These are phyloP conservation scores for Rutilus rutilus DNA, from an alignment of 2,113 vertebrate species.

Conservation along the genomic window DNA sequence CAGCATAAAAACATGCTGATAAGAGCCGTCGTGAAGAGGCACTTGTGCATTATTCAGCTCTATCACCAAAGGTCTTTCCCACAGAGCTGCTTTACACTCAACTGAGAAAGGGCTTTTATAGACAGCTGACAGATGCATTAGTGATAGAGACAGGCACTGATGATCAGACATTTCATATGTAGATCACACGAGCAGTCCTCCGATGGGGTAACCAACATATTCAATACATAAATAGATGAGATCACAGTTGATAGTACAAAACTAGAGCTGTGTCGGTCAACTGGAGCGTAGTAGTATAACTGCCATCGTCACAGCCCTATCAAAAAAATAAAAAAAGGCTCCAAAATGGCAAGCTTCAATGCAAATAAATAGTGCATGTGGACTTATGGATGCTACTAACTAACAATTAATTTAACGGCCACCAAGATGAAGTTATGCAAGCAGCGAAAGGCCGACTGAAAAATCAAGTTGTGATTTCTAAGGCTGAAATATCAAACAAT, in stretches of 20 bases:
- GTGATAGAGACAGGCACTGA: background rate
- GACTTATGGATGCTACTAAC: too few relatives aligned
- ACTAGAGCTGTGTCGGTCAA: background rate
- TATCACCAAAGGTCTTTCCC: slow-evolving; percentile 26
- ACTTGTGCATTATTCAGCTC: slow-evolving; percentile 54
- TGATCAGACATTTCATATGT: background rate
- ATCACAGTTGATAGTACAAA: background rate
- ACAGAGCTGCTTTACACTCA: slow-evolving; percentile 9
- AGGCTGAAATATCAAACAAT: too few relatives aligned
- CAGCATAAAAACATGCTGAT: slow-evolving; percentile 31
- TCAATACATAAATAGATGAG: background rate
- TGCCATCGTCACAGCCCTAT: too few relatives aligned
- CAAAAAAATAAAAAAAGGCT: background rate
- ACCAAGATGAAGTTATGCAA: too few relatives aligned
- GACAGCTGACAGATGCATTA: background rate
- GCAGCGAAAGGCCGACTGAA: too few relatives aligned
- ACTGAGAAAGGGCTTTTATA: slow-evolving; percentile 9
- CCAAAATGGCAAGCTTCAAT: background rate
- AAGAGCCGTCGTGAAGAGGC: slow-evolving; percentile 41
- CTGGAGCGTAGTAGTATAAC: too few relatives aligned
- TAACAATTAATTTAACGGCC: too few relatives aligned
- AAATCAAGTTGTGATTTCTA: too few relatives aligned
- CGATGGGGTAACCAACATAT: background rate
- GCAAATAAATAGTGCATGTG: too few relatives aligned
- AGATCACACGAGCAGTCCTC: background rate